phyloP scores from a whole-genome alignment of 2,888 invertebrate genomes.

The Oscheius sp. region DNA sequence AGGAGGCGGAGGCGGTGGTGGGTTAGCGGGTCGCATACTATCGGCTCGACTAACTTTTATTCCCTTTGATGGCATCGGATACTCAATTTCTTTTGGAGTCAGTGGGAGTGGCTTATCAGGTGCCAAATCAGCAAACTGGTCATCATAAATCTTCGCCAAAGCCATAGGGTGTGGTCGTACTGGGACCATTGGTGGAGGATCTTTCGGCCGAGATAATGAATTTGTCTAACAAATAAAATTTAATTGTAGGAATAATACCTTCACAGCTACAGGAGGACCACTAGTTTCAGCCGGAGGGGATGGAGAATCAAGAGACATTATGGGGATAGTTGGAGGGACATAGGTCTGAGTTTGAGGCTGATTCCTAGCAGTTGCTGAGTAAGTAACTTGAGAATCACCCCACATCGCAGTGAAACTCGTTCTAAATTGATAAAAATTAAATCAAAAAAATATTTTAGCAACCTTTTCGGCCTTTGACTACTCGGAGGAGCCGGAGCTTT shows the following conservation, averaged over 20 bases:
- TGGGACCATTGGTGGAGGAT: constrained; percentile 36
- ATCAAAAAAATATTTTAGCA: not conserved
- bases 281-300: not conserved
- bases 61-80: not conserved
- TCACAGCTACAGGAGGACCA: not conserved
- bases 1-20: constrained; percentile 51
- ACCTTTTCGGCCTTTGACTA: constrained; percentile 9
- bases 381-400: constrained; percentile 41
- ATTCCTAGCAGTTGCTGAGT: constrained; percentile 31
- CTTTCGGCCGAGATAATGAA: constrained; percentile 19
- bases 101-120: constrained; percentile 20
- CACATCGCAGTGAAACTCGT: constrained; percentile 47
- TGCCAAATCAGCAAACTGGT: constrained; percentile 10
- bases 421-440: not conserved
- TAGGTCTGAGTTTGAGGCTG: constrained; percentile 27
- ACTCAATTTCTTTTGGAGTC: not conserved
- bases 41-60: constrained; percentile 31
- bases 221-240: not conserved
- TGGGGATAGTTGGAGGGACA: constrained; percentile 39
- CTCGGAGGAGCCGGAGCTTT: constrained; percentile 65
- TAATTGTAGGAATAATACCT: not conserved
- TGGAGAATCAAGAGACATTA: not conserved
- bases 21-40: constrained; percentile 38
- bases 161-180: constrained; percentile 32
- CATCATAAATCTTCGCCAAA: constrained; percentile 32